phyloP scores from a whole-genome alignment of 2,888 invertebrate species.

The Lysandra bellargus region DNA sequence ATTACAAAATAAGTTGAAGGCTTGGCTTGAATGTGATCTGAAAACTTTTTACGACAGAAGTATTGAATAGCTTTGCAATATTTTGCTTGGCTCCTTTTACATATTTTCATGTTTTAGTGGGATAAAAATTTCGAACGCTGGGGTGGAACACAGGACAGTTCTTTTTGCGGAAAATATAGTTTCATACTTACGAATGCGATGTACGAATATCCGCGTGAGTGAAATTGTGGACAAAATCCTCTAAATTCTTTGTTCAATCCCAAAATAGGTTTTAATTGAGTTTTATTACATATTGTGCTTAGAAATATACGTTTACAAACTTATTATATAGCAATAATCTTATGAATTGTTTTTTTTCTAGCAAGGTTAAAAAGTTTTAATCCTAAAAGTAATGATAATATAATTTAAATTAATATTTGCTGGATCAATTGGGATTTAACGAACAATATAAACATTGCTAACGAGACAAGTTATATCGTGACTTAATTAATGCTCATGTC shows the following conservation, averaged over 20 bases:
- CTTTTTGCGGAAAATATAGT: background rate
- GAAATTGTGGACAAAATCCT: background rate
- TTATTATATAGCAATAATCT: background rate
- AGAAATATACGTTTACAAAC: no score
- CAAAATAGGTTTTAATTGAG: background rate
- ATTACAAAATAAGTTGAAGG: no score
- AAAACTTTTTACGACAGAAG: no score
- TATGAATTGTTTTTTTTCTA: background rate
- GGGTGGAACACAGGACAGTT: background rate
- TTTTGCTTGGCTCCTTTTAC: no score
- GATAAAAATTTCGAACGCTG: background rate
- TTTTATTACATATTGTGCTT: background rate
- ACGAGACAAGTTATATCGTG: slow-evolving; percentile 28
- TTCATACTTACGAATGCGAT: background rate
- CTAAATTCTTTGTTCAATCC: background rate
- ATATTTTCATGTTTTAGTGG: no score
- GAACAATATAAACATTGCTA: slow-evolving; percentile 27
- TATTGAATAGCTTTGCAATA: no score
- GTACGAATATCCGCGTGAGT: background rate
- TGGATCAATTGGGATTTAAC: background rate
- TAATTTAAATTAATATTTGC: background rate
- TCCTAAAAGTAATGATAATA: background rate
- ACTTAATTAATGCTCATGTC: slow-evolving; percentile 29
- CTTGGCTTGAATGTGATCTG: no score
- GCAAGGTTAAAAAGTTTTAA: background rate